Evolutionary conservation across 2,888 invertebrate genomes (phyloP).

Genomic region (Eulithis prunata): DNA sequence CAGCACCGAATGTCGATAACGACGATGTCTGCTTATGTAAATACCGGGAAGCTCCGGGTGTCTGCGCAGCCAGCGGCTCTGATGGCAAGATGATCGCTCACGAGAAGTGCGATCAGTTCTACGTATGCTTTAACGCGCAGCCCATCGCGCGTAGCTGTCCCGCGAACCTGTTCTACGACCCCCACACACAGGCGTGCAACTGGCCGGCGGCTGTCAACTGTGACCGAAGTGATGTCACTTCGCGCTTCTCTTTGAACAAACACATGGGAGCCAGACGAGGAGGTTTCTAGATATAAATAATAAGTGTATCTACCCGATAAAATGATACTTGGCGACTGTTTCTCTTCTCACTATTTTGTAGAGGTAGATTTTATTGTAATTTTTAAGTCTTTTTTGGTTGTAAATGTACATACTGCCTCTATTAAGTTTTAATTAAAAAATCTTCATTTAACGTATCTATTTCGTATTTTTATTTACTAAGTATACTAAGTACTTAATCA

Average conservation of each 20-base stretch:
- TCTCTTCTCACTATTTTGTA: too few relatives aligned
- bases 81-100: slow-evolving; percentile 56
- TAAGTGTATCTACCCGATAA: neutral
- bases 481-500: too few relatives aligned
- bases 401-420: too few relatives aligned
- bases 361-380: too few relatives aligned
- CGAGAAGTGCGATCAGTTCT: slow-evolving; percentile 56
- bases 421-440: too few relatives aligned
- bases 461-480: too few relatives aligned
- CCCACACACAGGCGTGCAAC: slow-evolving; percentile 48
- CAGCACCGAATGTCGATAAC: neutral
- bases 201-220: slow-evolving; percentile 57
- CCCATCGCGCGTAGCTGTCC: slow-evolving; percentile 49
- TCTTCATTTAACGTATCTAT: too few relatives aligned
- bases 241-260: slow-evolving; percentile 45
- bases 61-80: slow-evolving; percentile 46
- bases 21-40: too few relatives aligned
- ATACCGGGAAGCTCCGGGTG: slow-evolving; percentile 36
- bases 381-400: too few relatives aligned
- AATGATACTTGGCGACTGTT: neutral
- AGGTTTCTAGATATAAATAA: slow-evolving; percentile 21
- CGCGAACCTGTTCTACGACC: slow-evolving; percentile 49
- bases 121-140: slow-evolving; percentile 49
- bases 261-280: slow-evolving; percentile 42
- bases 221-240: slow-evolving; percentile 43